Conservation (phyloP, 2,113 vertebrate species). For the Gallinago paraguaiae region DNA sequence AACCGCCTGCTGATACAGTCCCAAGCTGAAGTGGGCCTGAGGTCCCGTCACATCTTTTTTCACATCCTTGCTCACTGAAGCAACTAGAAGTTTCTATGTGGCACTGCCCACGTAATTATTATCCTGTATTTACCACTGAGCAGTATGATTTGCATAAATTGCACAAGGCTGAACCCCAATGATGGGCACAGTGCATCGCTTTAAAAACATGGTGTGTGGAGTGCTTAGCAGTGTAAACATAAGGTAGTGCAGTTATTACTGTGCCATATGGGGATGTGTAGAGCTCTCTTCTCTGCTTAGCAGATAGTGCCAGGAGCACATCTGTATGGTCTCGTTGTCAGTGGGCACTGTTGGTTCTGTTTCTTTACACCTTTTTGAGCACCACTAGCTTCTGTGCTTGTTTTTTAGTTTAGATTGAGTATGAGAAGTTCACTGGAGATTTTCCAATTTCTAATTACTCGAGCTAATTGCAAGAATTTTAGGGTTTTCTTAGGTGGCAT, state of each 20-base stretch:
- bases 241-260: not conserved
- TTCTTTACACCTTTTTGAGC: conserved; percentile 37
- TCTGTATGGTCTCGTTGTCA: not conserved
- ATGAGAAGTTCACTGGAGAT: conserved; percentile 47
- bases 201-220: not conserved
- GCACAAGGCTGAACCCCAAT: not conserved
- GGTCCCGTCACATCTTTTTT: not conserved
- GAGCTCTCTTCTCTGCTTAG: not conserved
- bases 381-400: not conserved
- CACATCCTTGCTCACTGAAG: not conserved
- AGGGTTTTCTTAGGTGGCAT: conserved; percentile 45
- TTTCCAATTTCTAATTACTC: conserved; percentile 66
- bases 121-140: not conserved
- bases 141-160: not conserved
- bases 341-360: not conserved
- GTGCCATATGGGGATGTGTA: not conserved
- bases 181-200: not conserved
- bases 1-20: fast-evolving
- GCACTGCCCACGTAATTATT: not conserved
- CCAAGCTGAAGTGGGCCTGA: fast-evolving
- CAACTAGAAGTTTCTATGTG: not conserved
- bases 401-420: conserved; percentile 43
- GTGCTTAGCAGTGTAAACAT: not conserved
- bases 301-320: not conserved
- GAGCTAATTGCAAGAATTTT: conserved; percentile 67